These are phyloP conservation scores for Yponomeuta cagnagella DNA, from an alignment of 2,888 invertebrate species.

Conservation along the genomic window DNA sequence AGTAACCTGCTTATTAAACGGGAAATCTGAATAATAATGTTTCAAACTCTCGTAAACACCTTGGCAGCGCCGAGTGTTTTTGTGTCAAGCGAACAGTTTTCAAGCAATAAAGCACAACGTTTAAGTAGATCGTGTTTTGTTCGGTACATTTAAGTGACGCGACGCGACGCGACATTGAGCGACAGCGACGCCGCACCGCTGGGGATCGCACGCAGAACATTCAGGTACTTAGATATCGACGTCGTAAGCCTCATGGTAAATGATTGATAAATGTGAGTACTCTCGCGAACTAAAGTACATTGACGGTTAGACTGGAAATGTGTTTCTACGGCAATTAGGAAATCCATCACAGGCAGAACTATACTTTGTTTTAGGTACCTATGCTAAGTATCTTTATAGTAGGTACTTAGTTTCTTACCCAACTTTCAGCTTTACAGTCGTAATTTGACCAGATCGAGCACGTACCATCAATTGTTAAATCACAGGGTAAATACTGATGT, in stretches of 20 bases:
- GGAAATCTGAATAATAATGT: not conserved
- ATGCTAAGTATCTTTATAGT: too few relatives aligned
- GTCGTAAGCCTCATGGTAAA: not conserved
- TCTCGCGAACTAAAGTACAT: not conserved
- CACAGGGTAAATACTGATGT: too few relatives aligned
- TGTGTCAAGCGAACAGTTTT: slow-evolving; percentile 30
- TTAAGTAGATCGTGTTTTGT: slow-evolving; percentile 14
- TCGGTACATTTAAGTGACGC: slow-evolving; percentile 8
- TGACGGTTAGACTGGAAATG: too few relatives aligned
- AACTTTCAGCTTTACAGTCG: too few relatives aligned
- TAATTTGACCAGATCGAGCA: too few relatives aligned
- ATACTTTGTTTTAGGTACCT: too few relatives aligned
- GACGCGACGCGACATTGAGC: slow-evolving; percentile 4
- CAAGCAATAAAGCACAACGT: slow-evolving; percentile 53
- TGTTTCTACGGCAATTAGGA: too few relatives aligned
- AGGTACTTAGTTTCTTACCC: too few relatives aligned
- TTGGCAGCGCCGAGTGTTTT: not conserved
- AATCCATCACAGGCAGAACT: too few relatives aligned
- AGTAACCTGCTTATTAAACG: not conserved
- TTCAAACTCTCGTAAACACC: not conserved
- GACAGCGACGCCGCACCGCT: not conserved
- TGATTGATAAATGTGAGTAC: not conserved
- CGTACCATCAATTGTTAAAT: too few relatives aligned
- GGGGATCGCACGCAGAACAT: not conserved
- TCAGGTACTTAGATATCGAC: not conserved